phyloP scores from a whole-genome alignment of 2,113 vertebrate genomes.

The Ondatra zibethicus region DNA sequence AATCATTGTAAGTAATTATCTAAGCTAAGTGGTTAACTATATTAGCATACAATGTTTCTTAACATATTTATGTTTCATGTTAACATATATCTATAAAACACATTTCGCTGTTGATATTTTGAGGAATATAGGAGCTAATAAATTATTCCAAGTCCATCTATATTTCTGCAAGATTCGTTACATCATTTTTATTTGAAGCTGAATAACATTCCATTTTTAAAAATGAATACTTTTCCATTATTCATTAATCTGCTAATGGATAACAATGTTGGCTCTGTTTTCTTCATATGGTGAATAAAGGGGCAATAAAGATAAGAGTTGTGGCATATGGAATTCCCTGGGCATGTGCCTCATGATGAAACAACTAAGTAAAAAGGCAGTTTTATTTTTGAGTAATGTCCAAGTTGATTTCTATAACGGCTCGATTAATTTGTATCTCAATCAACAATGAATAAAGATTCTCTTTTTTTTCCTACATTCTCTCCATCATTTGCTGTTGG shows the following conservation, averaged over 20 bases:
- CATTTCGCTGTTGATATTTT: not conserved
- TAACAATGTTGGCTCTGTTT: not conserved
- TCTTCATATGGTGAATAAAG: not conserved
- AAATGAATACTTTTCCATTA: not conserved
- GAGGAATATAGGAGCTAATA: not conserved
- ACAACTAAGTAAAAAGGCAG: not conserved
- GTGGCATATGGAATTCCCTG: not conserved
- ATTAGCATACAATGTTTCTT: not conserved
- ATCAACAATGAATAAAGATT: not conserved
- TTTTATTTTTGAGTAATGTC: not conserved
- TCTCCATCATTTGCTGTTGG: not conserved
- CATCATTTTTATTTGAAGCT: not conserved
- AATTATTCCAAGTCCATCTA: not conserved
- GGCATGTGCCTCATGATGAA: not conserved
- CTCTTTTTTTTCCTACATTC: not conserved
- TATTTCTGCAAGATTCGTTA: not conserved
- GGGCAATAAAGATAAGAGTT: not conserved
- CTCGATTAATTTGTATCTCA: not conserved
- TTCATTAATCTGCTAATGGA: not conserved
- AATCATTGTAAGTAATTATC: not conserved
- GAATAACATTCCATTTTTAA: not conserved
- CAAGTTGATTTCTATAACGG: not conserved
- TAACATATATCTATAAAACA: constrained; percentile 5
- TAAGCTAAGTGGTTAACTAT: constrained; percentile 16
- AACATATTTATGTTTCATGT: constrained; percentile 26